Evolutionary conservation across 2,113 vertebrate species (phyloP), one percentile per base, ranked within the genome.

Genomic region (Stigmatopora nigra): DNA sequence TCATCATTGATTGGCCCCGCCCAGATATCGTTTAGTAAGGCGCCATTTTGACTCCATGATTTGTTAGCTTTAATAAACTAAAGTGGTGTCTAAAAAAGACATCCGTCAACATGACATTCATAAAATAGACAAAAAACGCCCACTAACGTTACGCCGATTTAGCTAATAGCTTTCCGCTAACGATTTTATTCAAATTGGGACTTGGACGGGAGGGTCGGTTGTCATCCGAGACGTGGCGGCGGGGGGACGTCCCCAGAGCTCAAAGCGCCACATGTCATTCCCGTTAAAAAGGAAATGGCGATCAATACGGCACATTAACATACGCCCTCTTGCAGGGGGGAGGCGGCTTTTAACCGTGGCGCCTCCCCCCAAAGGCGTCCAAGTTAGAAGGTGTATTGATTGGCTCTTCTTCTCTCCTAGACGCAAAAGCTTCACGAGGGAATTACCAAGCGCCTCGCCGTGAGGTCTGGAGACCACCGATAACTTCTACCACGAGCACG

Each of bases 291-390:
- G 81, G 77, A 82, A 85, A 74, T 73, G 55, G 53, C 58, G 61
- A 91, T 91, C 90, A 88, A 91, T 91, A 90, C 65, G 59, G 25
- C 67, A 86, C 89, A 89, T 91, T 89, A 88, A 80, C 67, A 73
- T 78, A 69, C 64, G 66, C 17, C 64, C 72, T 71, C 52, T 41
- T 36, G 44, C 19, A 44, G 70, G 78, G 72, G 78, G 72, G 78
- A 68, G 14, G 68, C 70, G 69, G 20, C 64, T 77, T 83, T 74
- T 67, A 78, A 80, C 72, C 59, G 78, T 19, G 52, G 74, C 57
- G 57, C 59, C 38, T 59, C 60, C 59, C 38, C 53, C 22, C 25
- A 12, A 41, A 31, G 12, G 13, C 53, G 3, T 56, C 53, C 31
- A 15, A 3, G 5, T 56, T 15, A 56, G 2, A 35, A 61, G 11